A percentile compares a stretch with the other conserved stretches of the same genome.
These are phyloP conservation scores for Tenthredo notha DNA, from an alignment of 2,888 invertebrate species.

Conservation along the genomic window DNA sequence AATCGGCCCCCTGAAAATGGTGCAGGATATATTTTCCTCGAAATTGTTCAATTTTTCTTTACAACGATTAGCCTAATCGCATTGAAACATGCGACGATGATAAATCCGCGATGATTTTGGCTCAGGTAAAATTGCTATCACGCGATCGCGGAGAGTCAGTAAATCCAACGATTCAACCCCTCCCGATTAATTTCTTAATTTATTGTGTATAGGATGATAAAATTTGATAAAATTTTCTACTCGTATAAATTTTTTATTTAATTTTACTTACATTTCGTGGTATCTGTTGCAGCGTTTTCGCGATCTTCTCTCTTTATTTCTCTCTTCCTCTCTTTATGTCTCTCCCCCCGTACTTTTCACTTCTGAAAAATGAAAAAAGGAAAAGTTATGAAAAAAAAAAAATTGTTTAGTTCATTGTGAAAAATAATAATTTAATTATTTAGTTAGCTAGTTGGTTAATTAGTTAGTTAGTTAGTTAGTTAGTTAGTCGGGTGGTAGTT, in stretches of 20 bases:
- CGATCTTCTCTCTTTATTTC: not conserved
- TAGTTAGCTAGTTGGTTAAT: not conserved
- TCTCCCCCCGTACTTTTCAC: not conserved
- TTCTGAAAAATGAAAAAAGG: constrained; percentile 54
- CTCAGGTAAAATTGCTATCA: constrained; percentile 1
- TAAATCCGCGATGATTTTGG: constrained; percentile 15
- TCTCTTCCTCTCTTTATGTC: not conserved
- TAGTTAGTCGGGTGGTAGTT: not conserved
- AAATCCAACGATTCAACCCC: not conserved
- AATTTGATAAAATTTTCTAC: not conserved
- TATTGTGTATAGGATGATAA: no score
- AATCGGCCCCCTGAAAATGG: not conserved
- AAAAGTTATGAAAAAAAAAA: not conserved
- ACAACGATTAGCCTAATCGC: constrained; percentile 20
- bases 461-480: not conserved
- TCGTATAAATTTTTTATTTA: not conserved
- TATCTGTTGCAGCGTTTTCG: constrained; percentile 63
- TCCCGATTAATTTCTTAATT: no score
- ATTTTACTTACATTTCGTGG: constrained; percentile 62
- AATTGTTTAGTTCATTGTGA: not conserved
- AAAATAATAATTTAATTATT: not conserved
- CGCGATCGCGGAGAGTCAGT: not conserved
- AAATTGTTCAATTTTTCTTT: not conserved
- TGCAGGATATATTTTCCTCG: not conserved
- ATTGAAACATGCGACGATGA: not conserved